phyloP scores from a whole-genome alignment of 2,113 vertebrate genomes.

The Trematocara nigrifrons region DNA sequence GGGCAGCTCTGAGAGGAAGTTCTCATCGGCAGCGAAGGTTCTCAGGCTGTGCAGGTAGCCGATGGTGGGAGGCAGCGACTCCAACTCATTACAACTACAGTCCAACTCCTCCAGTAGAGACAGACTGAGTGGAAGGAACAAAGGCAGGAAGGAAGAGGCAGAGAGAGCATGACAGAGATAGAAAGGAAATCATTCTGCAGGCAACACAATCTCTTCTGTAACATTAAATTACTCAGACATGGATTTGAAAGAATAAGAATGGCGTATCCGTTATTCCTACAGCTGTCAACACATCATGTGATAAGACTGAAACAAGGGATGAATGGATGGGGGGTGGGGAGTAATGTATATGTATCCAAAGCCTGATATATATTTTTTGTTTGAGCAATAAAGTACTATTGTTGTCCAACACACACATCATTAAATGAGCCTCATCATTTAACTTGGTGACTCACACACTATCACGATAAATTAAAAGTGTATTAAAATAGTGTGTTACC shows the following conservation, averaged over 20 bases:
- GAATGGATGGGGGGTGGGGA: not conserved
- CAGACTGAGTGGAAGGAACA: constrained; percentile 73
- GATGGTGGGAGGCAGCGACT: constrained; percentile 87
- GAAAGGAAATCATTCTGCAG: not conserved
- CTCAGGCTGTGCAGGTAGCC: constrained; percentile 93
- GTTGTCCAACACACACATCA: not conserved
- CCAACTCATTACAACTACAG: constrained; percentile 98
- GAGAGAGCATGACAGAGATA: not conserved
- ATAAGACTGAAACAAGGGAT: constrained; percentile 6
- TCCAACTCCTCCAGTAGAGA: constrained; percentile 96
- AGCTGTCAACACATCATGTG: constrained; percentile 6
- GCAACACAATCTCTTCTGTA: not conserved
- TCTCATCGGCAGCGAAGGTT: constrained; percentile 94
- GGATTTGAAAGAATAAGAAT: not conserved
- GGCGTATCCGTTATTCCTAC: not conserved
- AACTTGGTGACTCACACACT: not conserved
- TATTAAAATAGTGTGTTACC: not conserved
- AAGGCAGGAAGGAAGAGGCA: not conserved
- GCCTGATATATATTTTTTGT: not conserved
- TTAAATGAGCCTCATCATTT: not conserved
- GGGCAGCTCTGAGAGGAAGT: constrained; percentile 92
- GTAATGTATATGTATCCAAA: not conserved
- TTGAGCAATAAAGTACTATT: not conserved
- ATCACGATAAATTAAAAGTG: not conserved
- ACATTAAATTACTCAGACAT: not conserved